Evolutionary conservation across 2,888 invertebrate genomes (phyloP), one percentile per base, ranked within the genome.

Genomic region (Amaurobius ferox): DNA sequence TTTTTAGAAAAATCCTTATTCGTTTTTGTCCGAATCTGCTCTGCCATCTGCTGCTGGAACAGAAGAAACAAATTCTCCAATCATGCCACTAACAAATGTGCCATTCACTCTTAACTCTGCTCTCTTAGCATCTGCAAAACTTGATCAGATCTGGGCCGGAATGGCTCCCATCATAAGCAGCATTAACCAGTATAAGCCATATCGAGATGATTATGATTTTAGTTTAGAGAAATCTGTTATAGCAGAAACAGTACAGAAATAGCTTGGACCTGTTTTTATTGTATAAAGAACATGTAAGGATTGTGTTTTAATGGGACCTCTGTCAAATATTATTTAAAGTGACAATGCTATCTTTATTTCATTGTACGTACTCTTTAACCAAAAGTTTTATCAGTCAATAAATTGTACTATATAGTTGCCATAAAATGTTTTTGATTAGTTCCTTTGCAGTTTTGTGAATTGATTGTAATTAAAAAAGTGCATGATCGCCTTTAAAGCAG

Each of bases 141-240:
- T 85, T n/a, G 83, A 85, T 39, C 77, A 85, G 23, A 72, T 85
- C 28, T 85, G 83, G 83, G 39, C 72, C 40, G 64, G 71, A 16
- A 67, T 85, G 44, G 40, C 77, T 39, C 83, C 71, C 32, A 78
- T 77, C 39, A 66, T 85, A 6, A 62, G 64, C 19, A 72, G 39
- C 32, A 78, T 85, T 55, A 71, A 70, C 55, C 71, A 48, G 11
- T 77, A 77, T 11, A 77, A 40, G 19, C 67, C 77, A 16, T 85
- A 30, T 48, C 32, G 62, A 67, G 83, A 85, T 71, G 77, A 77
- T 61, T 85, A 85, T 61, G 83, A 85, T 67, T 85, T 85, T 40
- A 71, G 77, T 44, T 40, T 85, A 16, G 83, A 85, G 72, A 85
- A 78, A 39, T 85, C 83, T 29, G 83, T 85, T 55, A 85, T 85